Base-by-base conservation (phyloP, 2,888 invertebrate genomes). In the Mesorhabditis sp. region DNA sequence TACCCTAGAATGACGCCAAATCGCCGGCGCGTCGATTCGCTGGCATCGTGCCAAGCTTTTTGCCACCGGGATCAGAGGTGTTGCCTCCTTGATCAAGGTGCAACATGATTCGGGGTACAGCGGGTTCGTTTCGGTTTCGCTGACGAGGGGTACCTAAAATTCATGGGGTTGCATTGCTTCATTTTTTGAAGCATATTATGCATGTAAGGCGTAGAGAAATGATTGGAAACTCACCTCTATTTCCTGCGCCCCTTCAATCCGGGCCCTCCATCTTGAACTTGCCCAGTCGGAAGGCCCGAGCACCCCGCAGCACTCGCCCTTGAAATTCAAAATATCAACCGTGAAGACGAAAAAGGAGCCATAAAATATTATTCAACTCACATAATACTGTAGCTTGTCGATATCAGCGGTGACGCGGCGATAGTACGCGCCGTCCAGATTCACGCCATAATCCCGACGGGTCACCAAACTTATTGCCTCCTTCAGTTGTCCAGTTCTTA, bases 301-400 rank as follows among this genome's bases (percentile, higher is more conserved):
- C 41, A 71, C 74, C 0, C 76, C 76, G 65, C 78, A 76, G 45
- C 76, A 78, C 43, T 75, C 68, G 67, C 76, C 74, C 75, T 78
- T 28, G 5, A 5, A 41, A 62, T 7, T 28, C 1, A 28, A 28
- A 28, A 28, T 28, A 28, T 28, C 28, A 28, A 28, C 28, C 28
- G 28, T 28, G 28, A 28, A 28, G 28, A 28, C 28, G 28, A 28
- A 28, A 28, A 28, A 28, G 2, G 28, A 28, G 28, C 28, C n/a
- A 50, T 50, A 10, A 50, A 50, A n/a, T 13, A 45, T 28, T 65
- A 62, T 7, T 4, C 28, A 28, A 65, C 79, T 78, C 68, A 81
- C 81, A 74, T 78, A 72, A 65, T 77, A 81, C 67, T 82, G 82
- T 71, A 82, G 71, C 70, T 77, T 77, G 68, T 82, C 79, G 65